phyloP scores from a whole-genome alignment of 2,888 invertebrate genomes.

The Pseudoips prasinana region DNA sequence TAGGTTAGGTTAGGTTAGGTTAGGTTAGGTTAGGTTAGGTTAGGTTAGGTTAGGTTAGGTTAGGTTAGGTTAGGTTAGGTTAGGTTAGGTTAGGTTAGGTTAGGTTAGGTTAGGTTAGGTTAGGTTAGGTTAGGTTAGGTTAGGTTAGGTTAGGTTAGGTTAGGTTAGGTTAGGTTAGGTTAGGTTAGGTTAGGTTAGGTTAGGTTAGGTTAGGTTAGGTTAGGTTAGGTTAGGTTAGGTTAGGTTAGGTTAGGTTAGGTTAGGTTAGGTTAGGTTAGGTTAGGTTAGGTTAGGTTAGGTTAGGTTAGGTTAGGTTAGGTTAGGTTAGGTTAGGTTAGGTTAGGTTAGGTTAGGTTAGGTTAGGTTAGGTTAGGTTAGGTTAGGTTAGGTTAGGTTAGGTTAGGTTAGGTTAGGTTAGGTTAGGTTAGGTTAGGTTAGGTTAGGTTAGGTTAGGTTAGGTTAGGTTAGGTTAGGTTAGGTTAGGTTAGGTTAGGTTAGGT shows the following conservation, averaged over 20 bases:
- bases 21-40: conserved; percentile 14
- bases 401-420: conserved; percentile 12
- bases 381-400: conserved; percentile 13
- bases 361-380: conserved; percentile 11
- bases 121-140: conserved; percentile 15
- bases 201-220: conserved; percentile 14
- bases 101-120: conserved; percentile 18
- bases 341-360: conserved; percentile 13
- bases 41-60: conserved; percentile 13
- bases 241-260: conserved; percentile 19
- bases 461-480: conserved; percentile 12
- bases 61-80: conserved; percentile 13
- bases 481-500: conserved; percentile 15
- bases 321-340: conserved; percentile 13
- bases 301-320: conserved; percentile 14
- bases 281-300: conserved; percentile 5
- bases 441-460: conserved; percentile 14
- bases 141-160: conserved; percentile 12
- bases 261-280: conserved; percentile 10
- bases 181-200: conserved; percentile 18
- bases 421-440: conserved; percentile 17
- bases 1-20: conserved; percentile 14
- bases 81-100: conserved; percentile 18
- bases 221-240: conserved; percentile 16
- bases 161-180: conserved; percentile 17